Percentiles rank a stretch among this genome's conserved stretches.
Conservation (phyloP, 37 sponge, comb jelly and placozoan species). For the Eunapius fragilis region DNA sequence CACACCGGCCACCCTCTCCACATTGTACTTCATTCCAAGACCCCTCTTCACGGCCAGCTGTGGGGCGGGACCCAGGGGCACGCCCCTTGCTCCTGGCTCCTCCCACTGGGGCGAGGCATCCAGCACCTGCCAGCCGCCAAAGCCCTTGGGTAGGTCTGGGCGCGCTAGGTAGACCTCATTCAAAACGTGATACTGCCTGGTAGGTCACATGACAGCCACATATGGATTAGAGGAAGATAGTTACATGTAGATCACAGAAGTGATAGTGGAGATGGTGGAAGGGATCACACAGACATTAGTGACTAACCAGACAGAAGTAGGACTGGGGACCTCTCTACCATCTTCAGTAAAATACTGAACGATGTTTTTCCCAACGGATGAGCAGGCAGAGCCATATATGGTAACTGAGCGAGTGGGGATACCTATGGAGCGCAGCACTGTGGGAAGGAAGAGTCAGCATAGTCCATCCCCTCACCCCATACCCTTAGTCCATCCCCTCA, state of each 20-base stretch:
- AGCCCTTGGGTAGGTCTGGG: slow-evolving; percentile 71
- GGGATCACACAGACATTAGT: background rate
- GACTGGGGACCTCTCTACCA: slow-evolving; percentile 45
- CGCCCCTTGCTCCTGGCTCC: slow-evolving; percentile 62
- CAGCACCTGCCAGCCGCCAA: slow-evolving; percentile 85
- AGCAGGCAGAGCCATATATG: slow-evolving; percentile 80
- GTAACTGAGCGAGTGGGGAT: slow-evolving; percentile 81
- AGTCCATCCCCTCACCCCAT: background rate
- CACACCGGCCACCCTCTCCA: slow-evolving; percentile 81
- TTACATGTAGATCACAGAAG: background rate
- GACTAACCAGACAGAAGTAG: slow-evolving; percentile 78
- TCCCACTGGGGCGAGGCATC: slow-evolving; percentile 84
- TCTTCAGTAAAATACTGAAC: slow-evolving; percentile 66
- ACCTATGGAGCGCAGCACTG: slow-evolving; percentile 61
- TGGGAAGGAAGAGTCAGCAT: background rate
- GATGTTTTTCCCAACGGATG: slow-evolving; percentile 64
- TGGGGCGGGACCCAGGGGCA: slow-evolving; percentile 70
- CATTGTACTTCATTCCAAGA: slow-evolving; percentile 70
- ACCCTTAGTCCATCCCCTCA: background rate
- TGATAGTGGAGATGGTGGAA: too few species aligned
- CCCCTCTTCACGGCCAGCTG: slow-evolving; percentile 73
- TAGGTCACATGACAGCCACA: background rate
- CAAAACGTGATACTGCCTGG: slow-evolving; percentile 89
- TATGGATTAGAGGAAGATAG: background rate
- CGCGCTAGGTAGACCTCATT: slow-evolving; percentile 83